These are phyloP conservation scores for Schizopygopsis malacanthus DNA, from an alignment of 2,797 vertebrate species.

Conservation along the genomic window DNA sequence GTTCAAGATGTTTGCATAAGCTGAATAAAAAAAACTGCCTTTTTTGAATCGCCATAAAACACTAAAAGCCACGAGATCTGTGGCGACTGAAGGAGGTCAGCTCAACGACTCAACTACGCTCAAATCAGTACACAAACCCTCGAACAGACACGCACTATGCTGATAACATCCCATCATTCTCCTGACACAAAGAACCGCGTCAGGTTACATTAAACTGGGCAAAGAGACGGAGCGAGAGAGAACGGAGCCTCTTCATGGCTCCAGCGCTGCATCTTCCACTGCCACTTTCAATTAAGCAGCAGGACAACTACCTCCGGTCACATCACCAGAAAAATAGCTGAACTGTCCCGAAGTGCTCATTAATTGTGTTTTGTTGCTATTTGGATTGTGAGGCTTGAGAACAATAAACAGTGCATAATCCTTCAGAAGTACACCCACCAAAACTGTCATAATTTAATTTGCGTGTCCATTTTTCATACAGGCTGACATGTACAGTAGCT, in stretches of 20 bases:
- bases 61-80: not conserved
- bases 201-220: constrained; percentile 55
- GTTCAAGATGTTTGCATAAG: not conserved
- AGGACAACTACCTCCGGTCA: constrained; percentile 19
- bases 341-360: constrained; percentile 25
- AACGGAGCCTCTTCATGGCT: constrained; percentile 1
- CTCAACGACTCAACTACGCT: not conserved
- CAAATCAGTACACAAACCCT: constrained; percentile 9
- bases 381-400: not conserved
- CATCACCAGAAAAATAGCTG: constrained; percentile 40
- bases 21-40: not conserved
- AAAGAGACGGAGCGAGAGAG: constrained; percentile 51
- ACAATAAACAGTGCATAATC: not conserved
- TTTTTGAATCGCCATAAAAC: not conserved
- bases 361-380: not conserved
- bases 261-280: constrained; percentile 28
- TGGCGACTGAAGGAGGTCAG: constrained; percentile 29
- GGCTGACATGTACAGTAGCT: not conserved
- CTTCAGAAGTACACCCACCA: not conserved
- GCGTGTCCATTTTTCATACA: not conserved
- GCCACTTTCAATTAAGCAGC: constrained; percentile 23
- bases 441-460: not conserved
- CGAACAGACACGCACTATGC: not conserved
- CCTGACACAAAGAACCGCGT: constrained; percentile 48
- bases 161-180: constrained; percentile 42